Base-by-base conservation (phyloP, 2,797 vertebrate genomes). In the Lepidocolaptes lacrymiger region DNA sequence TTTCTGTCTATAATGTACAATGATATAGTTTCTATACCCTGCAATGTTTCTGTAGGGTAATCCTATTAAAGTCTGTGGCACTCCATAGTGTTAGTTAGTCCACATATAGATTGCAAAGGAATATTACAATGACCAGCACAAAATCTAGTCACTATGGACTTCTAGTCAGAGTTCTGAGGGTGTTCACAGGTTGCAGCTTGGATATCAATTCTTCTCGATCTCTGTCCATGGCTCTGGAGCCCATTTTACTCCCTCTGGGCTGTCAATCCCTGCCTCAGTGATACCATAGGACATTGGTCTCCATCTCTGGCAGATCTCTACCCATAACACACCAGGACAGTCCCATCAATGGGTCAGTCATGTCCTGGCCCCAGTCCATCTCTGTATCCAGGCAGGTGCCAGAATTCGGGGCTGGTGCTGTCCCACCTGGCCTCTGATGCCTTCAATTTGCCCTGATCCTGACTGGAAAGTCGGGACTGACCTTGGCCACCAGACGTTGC, bases 371-470 rank as follows among this genome's bases (percentile, higher is more conserved):
- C 41, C 5, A 4, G 14, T 30, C 30, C 8, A 2, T 48, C 12
- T 22, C 8, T 14, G 20, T 24, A 10, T 2, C 10, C 27, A 49
- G 36, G 28, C 18, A 34, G 9, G 8, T 49, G 9, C 7, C 26
- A 55, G 24, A 81, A 19, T 16, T 12, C 24, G 28, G 36, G 34
- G 9, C 24, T 71, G 17, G 10, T 5, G 5, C 14, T 71, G 39
- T 4, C 13, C 4, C 6, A 10, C 48, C 12, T 6, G 23, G n/a
- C 5, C 6, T 11, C 10, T 2, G 3, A 8, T 59, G 55, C 10
- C 14, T 27, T 39, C 27, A 37, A 12, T 22, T 58, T 64, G 10
- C 6, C 10, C 19, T 52, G 19, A 34, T 63, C 32, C 56, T 69
- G 44, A 14, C 5, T 48, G 14, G 6, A 13, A 43, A 37, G 20